A percentile compares a stretch with the other conserved stretches of the same genome.
Evolutionary conservation across 2,888 invertebrate genomes (phyloP).

Genomic region (Taphrorychus bicolor): DNA sequence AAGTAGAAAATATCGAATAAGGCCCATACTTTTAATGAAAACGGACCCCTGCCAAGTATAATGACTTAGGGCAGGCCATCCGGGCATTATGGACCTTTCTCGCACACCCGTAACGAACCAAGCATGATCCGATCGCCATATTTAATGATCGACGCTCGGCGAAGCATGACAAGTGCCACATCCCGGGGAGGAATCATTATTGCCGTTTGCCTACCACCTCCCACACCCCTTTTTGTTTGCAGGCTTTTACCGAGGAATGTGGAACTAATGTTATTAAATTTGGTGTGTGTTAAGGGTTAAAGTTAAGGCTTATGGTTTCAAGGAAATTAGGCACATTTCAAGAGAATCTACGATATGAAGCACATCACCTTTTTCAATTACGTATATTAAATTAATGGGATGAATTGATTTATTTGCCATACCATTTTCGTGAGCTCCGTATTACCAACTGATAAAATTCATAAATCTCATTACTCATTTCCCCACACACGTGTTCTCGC

Average conservation of each 20-base stretch:
- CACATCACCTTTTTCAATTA: no score
- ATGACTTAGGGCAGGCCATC: slow-evolving; percentile 22
- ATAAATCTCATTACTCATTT: slow-evolving; percentile 23
- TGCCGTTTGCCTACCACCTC: slow-evolving; percentile 11
- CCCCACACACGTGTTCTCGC: slow-evolving; percentile 7
- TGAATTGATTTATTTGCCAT: slow-evolving; percentile 12
- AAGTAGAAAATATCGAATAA: background rate
- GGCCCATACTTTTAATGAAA: slow-evolving; percentile 15
- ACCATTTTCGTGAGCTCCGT: slow-evolving; percentile 1
- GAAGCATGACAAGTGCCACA: slow-evolving; percentile 16
- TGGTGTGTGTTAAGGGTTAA: no score
- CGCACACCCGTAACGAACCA: slow-evolving; percentile 13
- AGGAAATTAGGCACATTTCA: background rate
- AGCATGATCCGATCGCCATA: slow-evolving; percentile 26
- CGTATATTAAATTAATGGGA: no score
- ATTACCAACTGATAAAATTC: slow-evolving; percentile 19
- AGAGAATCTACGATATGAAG: background rate
- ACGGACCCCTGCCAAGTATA: slow-evolving; percentile 22
- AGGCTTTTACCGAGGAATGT: no score
- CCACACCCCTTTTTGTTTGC: no score
- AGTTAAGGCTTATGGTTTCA: no score
- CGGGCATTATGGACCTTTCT: slow-evolving; percentile 15
- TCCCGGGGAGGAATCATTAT: slow-evolving; percentile 1
- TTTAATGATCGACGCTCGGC: slow-evolving; percentile 15
- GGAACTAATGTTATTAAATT: background rate